Evolutionary conservation across 1,140 invertebrate species (phyloP).

Genomic region (Ceratoteleas bidentatus): DNA sequence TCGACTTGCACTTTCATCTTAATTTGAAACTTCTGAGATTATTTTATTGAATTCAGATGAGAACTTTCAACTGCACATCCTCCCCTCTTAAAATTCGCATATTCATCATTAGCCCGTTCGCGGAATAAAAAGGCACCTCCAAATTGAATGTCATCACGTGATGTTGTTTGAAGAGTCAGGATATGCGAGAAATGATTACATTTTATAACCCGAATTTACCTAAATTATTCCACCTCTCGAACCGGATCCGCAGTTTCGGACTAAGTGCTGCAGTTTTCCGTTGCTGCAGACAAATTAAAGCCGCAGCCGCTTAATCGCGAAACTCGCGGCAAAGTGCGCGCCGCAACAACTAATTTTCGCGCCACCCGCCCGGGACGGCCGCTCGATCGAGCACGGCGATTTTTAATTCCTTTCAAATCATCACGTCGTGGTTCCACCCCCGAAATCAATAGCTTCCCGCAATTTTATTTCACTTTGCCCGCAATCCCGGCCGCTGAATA

Average conservation of each 20-base stretch:
- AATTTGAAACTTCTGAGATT: slow-evolving; percentile 27
- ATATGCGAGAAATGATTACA: too few species aligned
- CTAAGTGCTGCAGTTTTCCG: too few species aligned
- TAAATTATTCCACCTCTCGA: too few species aligned
- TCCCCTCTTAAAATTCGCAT: not conserved
- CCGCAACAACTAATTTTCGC: not conserved
- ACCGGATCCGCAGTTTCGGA: too few species aligned
- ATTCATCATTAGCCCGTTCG: too few species aligned
- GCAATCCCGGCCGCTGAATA: slow-evolving; percentile 14
- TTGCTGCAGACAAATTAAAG: too few species aligned
- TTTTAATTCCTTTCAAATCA: slow-evolving; percentile 16
- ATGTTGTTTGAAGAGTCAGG: too few species aligned
- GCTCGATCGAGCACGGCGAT: slow-evolving; percentile 1
- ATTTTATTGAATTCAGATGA: slow-evolving; percentile 8
- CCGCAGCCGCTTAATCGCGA: too few species aligned
- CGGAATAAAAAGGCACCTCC: too few species aligned
- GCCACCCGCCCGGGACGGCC: not conserved
- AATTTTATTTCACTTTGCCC: slow-evolving; percentile 33
- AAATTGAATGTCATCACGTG: too few species aligned
- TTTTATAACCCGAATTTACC: too few species aligned
- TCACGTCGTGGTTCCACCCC: not conserved
- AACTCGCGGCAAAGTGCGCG: not conserved
- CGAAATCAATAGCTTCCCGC: slow-evolving; percentile 17
- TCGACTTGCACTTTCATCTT: slow-evolving; percentile 12
- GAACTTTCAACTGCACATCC: not conserved